Percentiles rank a stretch among this genome's conserved stretches.
Evolutionary conservation across 2,888 invertebrate species (phyloP).

Genomic region (Limenitis camilla): DNA sequence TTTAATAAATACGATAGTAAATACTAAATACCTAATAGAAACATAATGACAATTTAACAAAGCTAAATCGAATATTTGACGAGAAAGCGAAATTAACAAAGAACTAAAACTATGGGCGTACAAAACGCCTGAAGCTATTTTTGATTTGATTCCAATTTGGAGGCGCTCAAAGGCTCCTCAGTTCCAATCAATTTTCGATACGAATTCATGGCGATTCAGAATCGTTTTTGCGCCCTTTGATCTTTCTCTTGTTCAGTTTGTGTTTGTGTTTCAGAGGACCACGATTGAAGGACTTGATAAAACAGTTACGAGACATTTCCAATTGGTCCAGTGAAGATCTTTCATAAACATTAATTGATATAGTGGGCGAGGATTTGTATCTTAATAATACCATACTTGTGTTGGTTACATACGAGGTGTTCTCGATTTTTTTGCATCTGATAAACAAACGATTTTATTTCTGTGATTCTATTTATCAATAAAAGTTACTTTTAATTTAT

Average conservation of each 20-base stretch:
- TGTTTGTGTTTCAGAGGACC: slow-evolving; percentile 48
- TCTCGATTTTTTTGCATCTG: too few relatives aligned
- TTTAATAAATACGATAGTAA: too few relatives aligned
- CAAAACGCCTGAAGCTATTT: slow-evolving; percentile 2
- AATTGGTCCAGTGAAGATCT: slow-evolving; percentile 31
- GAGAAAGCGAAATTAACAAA: neutral
- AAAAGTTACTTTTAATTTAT: too few relatives aligned
- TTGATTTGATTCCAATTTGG: slow-evolving; percentile 13
- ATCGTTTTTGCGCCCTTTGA: slow-evolving; percentile 16
- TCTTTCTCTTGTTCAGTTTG: slow-evolving; percentile 5
- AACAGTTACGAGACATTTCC: slow-evolving; percentile 40
- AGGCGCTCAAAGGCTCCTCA: slow-evolving; percentile 14
- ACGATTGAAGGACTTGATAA: slow-evolving; percentile 47
- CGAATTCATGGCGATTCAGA: slow-evolving; percentile 9
- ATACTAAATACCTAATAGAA: too few relatives aligned
- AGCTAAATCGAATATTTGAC: too few relatives aligned
- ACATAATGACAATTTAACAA: too few relatives aligned
- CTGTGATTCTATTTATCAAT: too few relatives aligned
- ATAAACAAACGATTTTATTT: too few relatives aligned
- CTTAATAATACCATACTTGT: too few relatives aligned
- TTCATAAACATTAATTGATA: neutral
- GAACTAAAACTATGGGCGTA: neutral
- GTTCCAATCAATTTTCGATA: slow-evolving; percentile 21
- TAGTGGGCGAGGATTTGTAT: too few relatives aligned
- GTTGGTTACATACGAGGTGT: too few relatives aligned